Conservation (phyloP, 1,140 invertebrate species). For the Telenomus remus region DNA sequence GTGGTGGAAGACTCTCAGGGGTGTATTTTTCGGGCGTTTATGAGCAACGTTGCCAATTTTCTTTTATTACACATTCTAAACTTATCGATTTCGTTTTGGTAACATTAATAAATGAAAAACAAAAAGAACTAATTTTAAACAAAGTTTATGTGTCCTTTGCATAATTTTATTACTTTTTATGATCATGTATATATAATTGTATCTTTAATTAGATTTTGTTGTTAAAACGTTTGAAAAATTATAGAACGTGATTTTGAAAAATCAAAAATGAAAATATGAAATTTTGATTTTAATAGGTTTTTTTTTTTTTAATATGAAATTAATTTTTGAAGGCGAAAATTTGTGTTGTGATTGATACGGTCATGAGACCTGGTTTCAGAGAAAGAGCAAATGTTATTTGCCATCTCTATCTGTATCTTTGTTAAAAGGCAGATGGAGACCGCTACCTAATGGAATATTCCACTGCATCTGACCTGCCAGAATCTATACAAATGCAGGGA, state of each 20-base stretch:
- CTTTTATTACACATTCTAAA: background rate
- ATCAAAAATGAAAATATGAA: too few species aligned
- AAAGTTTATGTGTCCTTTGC: too few species aligned
- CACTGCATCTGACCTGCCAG: conserved; percentile 58
- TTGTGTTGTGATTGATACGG: conserved; percentile 7
- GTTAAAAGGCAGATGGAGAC: conserved; percentile 66
- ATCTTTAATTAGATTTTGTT: too few species aligned
- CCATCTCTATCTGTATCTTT: conserved; percentile 53
- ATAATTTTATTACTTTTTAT: too few species aligned
- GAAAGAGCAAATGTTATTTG: conserved; percentile 22
- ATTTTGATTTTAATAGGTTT: too few species aligned
- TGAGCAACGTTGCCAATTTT: conserved; percentile 13
- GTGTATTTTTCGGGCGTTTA: background rate
- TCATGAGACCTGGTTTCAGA: conserved; percentile 26
- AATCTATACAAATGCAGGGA: conserved; percentile 3
- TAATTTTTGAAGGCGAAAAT: background rate
- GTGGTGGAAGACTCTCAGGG: conserved; percentile 5
- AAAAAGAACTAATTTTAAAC: too few species aligned
- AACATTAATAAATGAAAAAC: too few species aligned
- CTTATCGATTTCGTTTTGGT: background rate
- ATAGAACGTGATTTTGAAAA: too few species aligned
- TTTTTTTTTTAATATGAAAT: background rate
- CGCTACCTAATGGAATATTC: conserved; percentile 72
- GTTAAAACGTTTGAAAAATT: too few species aligned
- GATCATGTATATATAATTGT: too few species aligned